phyloP scores from a whole-genome alignment of 2,113 vertebrate genomes.

The Lepisosteus osseus region DNA sequence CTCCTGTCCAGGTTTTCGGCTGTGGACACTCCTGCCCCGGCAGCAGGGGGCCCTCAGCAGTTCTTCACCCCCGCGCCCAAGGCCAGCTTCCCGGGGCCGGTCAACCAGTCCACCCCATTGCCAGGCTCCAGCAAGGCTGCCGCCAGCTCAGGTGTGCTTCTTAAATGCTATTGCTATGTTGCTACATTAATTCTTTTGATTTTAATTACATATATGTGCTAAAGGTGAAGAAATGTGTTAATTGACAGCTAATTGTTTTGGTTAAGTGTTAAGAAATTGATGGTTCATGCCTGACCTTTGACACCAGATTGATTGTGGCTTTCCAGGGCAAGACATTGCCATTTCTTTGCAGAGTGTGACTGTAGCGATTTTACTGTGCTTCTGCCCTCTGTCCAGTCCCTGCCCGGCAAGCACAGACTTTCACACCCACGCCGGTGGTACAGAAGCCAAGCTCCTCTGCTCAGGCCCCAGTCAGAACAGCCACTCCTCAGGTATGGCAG shows the following conservation, averaged over 20 bases:
- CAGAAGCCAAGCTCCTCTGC: slow-evolving; percentile 66
- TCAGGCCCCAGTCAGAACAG: slow-evolving; percentile 45
- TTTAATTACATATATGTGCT: too few relatives aligned
- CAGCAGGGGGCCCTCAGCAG: slow-evolving; percentile 31
- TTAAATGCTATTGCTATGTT: not conserved
- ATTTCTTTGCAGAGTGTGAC: too few relatives aligned
- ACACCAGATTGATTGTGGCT: too few relatives aligned
- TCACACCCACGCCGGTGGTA: slow-evolving; percentile 40
- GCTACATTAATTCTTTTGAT: too few relatives aligned
- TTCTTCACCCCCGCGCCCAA: slow-evolving; percentile 70
- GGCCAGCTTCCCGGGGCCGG: slow-evolving; percentile 38
- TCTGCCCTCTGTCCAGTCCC: slow-evolving; percentile 29
- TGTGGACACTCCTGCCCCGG: slow-evolving; percentile 52
- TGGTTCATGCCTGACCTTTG: too few relatives aligned
- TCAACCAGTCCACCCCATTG: slow-evolving; percentile 36
- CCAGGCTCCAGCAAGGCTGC: slow-evolving; percentile 36
- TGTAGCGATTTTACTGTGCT: too few relatives aligned
- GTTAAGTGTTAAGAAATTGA: too few relatives aligned
- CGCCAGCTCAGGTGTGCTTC: slow-evolving; percentile 46
- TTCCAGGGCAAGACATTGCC: too few relatives aligned
- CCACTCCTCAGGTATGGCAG: slow-evolving; percentile 66
- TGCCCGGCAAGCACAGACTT: slow-evolving; percentile 56
- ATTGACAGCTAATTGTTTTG: too few relatives aligned
- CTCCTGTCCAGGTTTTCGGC: slow-evolving; percentile 67
- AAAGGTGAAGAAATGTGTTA: too few relatives aligned